phyloP scores from a whole-genome alignment of 2,888 invertebrate species.

The Lithophane semibrunnea region DNA sequence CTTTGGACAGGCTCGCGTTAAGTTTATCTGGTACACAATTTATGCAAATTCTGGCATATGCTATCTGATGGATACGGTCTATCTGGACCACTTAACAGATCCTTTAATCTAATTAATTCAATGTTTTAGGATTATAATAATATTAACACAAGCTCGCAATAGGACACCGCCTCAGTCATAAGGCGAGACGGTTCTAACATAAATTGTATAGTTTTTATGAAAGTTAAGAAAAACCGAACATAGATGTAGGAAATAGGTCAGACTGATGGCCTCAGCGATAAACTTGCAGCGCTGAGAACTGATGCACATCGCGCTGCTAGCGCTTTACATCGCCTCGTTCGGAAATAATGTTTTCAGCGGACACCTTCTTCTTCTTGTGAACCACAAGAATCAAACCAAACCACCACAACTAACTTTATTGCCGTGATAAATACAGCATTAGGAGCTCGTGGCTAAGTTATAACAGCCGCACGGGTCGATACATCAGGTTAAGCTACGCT shows the following conservation, averaged over 20 bases:
- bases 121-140: not conserved
- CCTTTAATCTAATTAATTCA: not conserved
- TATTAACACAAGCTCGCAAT: not conserved
- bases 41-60: not conserved
- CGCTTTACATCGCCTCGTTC: not conserved
- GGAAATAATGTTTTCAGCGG: not conserved
- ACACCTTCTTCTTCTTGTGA: not conserved
- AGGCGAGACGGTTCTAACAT: not conserved
- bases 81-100: not conserved
- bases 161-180: not conserved
- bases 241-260: slow-evolving; percentile 34
- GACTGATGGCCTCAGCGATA: slow-evolving; percentile 44
- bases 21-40: not conserved
- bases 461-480: too few species aligned
- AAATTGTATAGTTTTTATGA: slow-evolving; percentile 16
- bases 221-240: slow-evolving; percentile 29
- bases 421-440: too few species aligned
- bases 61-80: not conserved
- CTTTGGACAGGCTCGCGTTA: too few species aligned
- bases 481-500: too few species aligned
- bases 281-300: slow-evolving; percentile 31
- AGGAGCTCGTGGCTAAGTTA: too few species aligned
- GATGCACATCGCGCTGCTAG: slow-evolving; percentile 28
- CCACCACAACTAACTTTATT: too few species aligned
- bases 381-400: not conserved